Evolutionary conservation across 2,888 invertebrate species (phyloP).

Genomic region (Lasioglossum marginatum): DNA sequence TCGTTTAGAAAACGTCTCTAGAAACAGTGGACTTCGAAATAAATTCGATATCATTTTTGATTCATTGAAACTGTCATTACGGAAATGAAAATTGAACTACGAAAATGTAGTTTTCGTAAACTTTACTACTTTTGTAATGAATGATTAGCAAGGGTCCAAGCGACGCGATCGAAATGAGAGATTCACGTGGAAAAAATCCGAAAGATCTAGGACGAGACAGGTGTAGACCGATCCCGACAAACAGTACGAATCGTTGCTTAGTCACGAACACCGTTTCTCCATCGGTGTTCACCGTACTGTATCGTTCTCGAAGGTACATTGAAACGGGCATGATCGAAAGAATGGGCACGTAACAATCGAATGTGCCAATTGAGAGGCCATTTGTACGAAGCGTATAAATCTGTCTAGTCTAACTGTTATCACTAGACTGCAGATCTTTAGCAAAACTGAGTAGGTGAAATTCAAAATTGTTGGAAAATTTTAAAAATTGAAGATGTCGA

Average conservation of each 20-base stretch:
- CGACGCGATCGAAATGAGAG: conserved; percentile 19
- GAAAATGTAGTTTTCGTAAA: too few species aligned
- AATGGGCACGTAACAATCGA: conserved; percentile 17
- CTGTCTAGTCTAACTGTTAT: background rate
- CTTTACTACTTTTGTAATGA: too few species aligned
- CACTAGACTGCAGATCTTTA: too few species aligned
- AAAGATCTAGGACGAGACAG: conserved; percentile 64
- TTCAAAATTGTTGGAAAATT: too few species aligned
- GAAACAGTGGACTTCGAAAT: background rate
- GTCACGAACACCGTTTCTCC: conserved; percentile 63
- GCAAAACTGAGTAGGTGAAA: too few species aligned
- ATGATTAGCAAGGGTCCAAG: background rate
- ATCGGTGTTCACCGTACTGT: conserved; percentile 50
- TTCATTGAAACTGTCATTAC: background rate
- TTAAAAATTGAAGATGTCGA: too few species aligned
- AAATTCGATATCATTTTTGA: background rate
- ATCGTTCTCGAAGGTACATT: conserved; percentile 21
- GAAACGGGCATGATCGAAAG: conserved; percentile 30
- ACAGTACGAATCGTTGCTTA: conserved; percentile 56
- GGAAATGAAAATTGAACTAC: background rate
- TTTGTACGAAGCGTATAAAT: background rate
- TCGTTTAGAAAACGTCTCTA: background rate
- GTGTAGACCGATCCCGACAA: conserved; percentile 46
- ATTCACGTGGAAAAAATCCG: conserved; percentile 32
- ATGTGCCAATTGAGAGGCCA: background rate